Percentiles rank a stretch among this genome's conserved stretches.
Conservation (phyloP, 92 coral and sea anemone genomes). For the Palythoa grandiflora region DNA sequence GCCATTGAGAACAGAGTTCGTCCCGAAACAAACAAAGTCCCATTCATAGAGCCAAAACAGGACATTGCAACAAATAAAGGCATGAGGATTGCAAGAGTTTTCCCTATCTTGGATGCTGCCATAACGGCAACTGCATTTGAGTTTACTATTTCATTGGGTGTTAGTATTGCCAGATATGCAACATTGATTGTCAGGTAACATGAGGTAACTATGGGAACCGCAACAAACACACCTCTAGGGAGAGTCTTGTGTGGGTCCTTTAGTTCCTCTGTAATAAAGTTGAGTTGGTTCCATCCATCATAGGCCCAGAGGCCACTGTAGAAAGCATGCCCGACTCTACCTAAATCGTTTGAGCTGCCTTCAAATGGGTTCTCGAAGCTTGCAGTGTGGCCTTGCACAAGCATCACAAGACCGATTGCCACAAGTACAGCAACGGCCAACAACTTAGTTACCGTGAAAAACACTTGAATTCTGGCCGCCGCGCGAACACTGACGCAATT, state of each 20-base stretch:
- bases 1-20: constrained; percentile 65
- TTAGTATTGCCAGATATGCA: constrained; percentile 58
- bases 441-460: constrained; percentile 57
- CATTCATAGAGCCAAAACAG: constrained; percentile 59
- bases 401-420: constrained; percentile 42
- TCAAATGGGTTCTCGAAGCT: constrained; percentile 20
- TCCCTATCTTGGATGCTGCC: constrained; percentile 31
- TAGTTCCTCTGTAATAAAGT: constrained; percentile 62
- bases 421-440: constrained; percentile 51
- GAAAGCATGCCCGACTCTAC: constrained; percentile 59
- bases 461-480: constrained; percentile 65
- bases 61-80: constrained; percentile 64
- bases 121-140: constrained; percentile 65
- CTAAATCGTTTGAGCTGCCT: constrained; percentile 47
- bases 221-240: constrained; percentile 61
- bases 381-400: constrained; percentile 49
- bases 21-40: constrained; percentile 44
- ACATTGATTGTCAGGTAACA: constrained; percentile 60
- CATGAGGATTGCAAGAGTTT: constrained; percentile 40
- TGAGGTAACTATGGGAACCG: constrained; percentile 61
- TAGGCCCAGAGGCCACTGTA: constrained; percentile 72
- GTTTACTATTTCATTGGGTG: constrained; percentile 45
- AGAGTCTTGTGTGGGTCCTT: constrained; percentile 60
- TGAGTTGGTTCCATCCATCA: constrained; percentile 67
- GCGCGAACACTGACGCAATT: constrained; percentile 57